phyloP scores from a whole-genome alignment of 2,888 invertebrate genomes.

The Nomada lathburiana region DNA sequence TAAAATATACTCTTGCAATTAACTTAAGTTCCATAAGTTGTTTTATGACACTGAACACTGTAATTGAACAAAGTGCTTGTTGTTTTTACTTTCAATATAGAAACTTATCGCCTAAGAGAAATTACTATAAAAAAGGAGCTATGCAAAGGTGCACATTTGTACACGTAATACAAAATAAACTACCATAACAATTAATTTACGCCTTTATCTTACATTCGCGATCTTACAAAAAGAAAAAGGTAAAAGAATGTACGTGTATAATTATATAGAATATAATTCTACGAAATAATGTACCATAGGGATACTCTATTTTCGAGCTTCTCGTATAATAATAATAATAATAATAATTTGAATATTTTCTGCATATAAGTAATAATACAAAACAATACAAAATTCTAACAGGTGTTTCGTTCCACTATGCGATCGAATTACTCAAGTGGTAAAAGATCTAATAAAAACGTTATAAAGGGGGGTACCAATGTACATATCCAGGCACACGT shows the following conservation, averaged over 20 bases:
- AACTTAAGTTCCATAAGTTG: constrained; percentile 59
- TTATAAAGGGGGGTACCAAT: constrained; percentile 67
- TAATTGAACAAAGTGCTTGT: constrained; percentile 50
- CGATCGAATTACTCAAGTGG: constrained; percentile 62
- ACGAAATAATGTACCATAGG: constrained; percentile 69
- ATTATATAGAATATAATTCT: constrained; percentile 49
- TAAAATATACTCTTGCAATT: constrained; percentile 55
- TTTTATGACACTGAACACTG: constrained; percentile 62
- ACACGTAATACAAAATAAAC: constrained; percentile 60
- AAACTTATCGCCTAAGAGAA: constrained; percentile 53
- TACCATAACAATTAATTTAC: constrained; percentile 52
- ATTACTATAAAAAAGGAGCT: constrained; percentile 49
- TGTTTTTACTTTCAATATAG: constrained; percentile 35
- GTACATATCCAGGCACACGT: constrained; percentile 71
- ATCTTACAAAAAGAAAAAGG: constrained; percentile 29
- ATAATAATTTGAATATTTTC: constrained; percentile 70
- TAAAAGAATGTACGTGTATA: constrained; percentile 51
- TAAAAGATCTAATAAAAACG: constrained; percentile 66
- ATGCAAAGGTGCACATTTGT: constrained; percentile 58
- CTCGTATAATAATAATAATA: constrained; percentile 69
- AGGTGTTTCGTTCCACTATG: constrained; percentile 55
- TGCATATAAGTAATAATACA: constrained; percentile 77
- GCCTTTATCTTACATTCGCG: constrained; percentile 62
- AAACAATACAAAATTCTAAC: constrained; percentile 71
- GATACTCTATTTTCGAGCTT: constrained; percentile 71